Base-by-base conservation (phyloP, 2,797 vertebrate genomes). In the Sebastes iracundus region DNA sequence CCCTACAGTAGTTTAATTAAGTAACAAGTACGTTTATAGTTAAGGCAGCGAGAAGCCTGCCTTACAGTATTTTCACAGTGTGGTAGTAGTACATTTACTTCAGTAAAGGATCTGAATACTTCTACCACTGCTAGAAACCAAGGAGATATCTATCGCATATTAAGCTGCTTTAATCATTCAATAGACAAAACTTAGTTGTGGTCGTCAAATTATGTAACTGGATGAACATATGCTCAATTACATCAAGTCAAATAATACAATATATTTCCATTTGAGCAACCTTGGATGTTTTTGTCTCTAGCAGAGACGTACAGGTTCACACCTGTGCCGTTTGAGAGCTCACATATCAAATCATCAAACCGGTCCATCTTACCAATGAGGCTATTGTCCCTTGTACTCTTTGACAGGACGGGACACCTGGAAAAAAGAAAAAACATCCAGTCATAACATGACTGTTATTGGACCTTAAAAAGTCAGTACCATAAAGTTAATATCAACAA, bases 321-420 rank as follows among this genome's bases (percentile, higher is more conserved):
- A 81, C 80, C 81, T 82, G 75, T 65, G 72, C 72, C 75, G 71
- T 64, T 60, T 67, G 75, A 62, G 35, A 75, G 42, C 65, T 80
- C 33, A 32, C 5, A 1, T 61, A 27, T 59, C 56, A 72, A 55
- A 62, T 73, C 61, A 69, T 64, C 56, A 71, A 79, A 83, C 72
- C 78, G 14, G 79, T 80, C 33, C 20, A n/a, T 71, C 35, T 55
- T 14, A 33, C 22, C 69, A 85, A 75, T 46, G 73, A 80, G 46
- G 16, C 75, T 32, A 69, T 85, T 91, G 89, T 90, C 69, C 75
- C 30, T 84, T 87, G 80, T 89, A 13, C 66, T 75, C 75, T 68
- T 52, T 46, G 65, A 88, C 71, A 81, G 71, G 70, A 62, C 27
- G 33, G 58, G 68, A 85, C 83, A 79, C 64, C 76, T 56, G 16